Evolutionary conservation across 1,140 invertebrate genomes (phyloP), one percentile per base, ranked within the genome.

Genomic region (Pseudomyrmex dendroicus): DNA sequence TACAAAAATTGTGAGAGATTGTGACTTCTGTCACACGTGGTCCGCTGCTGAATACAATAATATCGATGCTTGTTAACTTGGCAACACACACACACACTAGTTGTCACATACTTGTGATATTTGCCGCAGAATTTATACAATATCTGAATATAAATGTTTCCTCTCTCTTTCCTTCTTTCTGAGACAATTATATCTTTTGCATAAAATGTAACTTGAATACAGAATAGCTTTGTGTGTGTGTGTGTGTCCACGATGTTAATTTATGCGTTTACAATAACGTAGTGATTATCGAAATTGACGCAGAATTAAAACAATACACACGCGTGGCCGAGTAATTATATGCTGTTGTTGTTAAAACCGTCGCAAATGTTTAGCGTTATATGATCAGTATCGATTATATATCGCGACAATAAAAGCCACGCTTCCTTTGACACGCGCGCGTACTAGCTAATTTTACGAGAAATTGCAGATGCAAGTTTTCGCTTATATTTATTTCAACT

Each of bases 241-340:
- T n/a, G 12, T 59, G 52, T 35, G 22, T 35, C 35, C 67, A 13
- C 12, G 35, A 15, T 20, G 25, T 35, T 35, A 22, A 48, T 73
- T 73, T 61, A 25, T 73, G 15, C 20, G 35, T 61, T 73, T 61
- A 61, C 20, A 73, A 61, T 46, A 25, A 73, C 54, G 46, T 20
- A 46, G 25, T 73, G 35, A 73, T 73, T 73, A 73, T 61, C 61
- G 17, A 44, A 73, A 46, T 61, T 57, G 46, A 73, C 20, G 17
- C 4, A 22, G 35, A 61, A 73, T 73, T 35, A 57, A 48, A 70
- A 70, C 67, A 61, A 73, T 73, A 12, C 17, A 61, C 54, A n/a
- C 54, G 25, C 44, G 35, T 35, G 35, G 35, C 20, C 22, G 50
- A 52, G 13, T 52, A 12, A 22, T 61, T 13, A 61, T 12, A 22